Percentiles rank a stretch among this genome's conserved stretches.
phyloP scores from a whole-genome alignment of 1,140 invertebrate species.

The Berghia stephanieae region DNA sequence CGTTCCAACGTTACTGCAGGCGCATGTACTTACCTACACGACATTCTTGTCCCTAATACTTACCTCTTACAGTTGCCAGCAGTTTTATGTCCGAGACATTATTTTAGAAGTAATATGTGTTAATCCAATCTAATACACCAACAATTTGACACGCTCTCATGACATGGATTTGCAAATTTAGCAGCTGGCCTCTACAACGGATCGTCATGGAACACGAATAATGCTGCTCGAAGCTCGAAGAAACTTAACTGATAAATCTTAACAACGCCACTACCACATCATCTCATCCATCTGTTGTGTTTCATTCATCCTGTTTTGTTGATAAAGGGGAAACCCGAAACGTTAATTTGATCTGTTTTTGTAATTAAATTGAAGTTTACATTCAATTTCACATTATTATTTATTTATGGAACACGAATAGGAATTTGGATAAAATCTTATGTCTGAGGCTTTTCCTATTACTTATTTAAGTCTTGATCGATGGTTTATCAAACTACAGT shows the following conservation, averaged over 20 bases:
- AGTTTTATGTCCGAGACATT: too few species aligned
- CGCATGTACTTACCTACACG: neutral
- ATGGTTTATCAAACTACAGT: neutral
- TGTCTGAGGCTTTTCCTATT: neutral
- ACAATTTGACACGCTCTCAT: too few species aligned
- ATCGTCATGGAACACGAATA: too few species aligned
- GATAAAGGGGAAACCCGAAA: neutral
- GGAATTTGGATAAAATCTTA: neutral
- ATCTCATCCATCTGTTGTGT: too few species aligned
- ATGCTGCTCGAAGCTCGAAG: neutral
- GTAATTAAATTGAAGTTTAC: neutral
- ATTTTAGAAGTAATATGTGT: too few species aligned
- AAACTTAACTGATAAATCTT: neutral
- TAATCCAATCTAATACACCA: too few species aligned
- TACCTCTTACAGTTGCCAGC: neutral
- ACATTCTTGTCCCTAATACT: neutral
- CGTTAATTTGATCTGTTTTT: neutral
- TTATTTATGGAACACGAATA: neutral
- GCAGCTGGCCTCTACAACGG: too few species aligned
- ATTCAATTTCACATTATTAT: neutral
- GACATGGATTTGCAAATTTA: neutral
- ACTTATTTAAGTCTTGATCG: neutral
- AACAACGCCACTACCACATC: too few species aligned
- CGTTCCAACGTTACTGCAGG: neutral
- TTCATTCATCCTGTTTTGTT: too few species aligned